Evolutionary conservation across 1,140 invertebrate genomes (phyloP).

Genomic region (Dendroctonus valens): DNA sequence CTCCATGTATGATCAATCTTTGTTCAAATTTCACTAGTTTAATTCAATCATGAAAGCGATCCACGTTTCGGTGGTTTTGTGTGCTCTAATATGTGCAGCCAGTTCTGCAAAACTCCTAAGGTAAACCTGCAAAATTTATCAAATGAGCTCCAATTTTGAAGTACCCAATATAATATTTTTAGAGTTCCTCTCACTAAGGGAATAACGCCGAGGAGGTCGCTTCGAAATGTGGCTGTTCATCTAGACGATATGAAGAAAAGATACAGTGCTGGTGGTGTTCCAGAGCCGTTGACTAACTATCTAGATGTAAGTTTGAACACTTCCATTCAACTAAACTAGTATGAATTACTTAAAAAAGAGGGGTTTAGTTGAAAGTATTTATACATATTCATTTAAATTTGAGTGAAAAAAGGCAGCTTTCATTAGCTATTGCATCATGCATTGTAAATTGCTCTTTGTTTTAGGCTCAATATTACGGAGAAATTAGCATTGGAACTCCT

Average conservation of each 20-base stretch:
- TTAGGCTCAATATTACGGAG: slow-evolving; percentile 97
- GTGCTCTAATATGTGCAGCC: too few species aligned
- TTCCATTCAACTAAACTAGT: not conserved
- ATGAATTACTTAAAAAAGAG: not conserved
- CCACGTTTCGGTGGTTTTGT: too few species aligned
- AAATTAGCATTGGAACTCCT: slow-evolving; percentile 88
- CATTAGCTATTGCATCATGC: not conserved
- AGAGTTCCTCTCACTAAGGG: slow-evolving; percentile 77
- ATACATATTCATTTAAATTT: too few species aligned
- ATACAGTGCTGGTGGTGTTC: slow-evolving; percentile 34
- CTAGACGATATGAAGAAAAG: slow-evolving; percentile 6
- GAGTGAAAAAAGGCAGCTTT: too few species aligned
- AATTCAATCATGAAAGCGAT: not conserved
- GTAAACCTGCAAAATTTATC: too few species aligned
- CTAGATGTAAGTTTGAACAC: slow-evolving; percentile 68
- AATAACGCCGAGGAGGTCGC: slow-evolving; percentile 65
- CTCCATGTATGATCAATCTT: too few species aligned
- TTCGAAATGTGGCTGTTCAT: slow-evolving; percentile 76
- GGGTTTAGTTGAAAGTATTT: not conserved
- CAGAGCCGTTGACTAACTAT: slow-evolving; percentile 83
- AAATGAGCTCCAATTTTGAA: too few species aligned
- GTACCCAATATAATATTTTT: slow-evolving; percentile 7
- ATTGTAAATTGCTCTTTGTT: slow-evolving; percentile 1
- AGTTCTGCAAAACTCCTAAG: too few species aligned
- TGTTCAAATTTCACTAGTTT: not conserved